Base-by-base conservation (phyloP, 1,140 invertebrate genomes). In the Cydia fagiglandana region DNA sequence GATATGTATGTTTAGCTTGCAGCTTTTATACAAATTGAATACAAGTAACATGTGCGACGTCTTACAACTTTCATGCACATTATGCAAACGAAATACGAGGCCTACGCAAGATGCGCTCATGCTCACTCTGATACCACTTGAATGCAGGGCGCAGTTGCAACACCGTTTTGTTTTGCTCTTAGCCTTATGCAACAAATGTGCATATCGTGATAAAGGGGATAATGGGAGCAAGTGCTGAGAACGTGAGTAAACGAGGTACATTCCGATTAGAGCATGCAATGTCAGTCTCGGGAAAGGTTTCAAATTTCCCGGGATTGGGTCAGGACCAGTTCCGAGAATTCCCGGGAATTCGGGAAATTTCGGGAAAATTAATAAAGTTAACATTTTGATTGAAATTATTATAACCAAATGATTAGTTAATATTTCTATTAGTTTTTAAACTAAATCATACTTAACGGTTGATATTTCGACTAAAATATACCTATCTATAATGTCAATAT, bases 111-210 rank as follows among this genome's bases (percentile, higher is more conserved):
- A 70, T 38, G 66, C 66, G 66, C 66, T 70, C 34, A 66, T 64
- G 64, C 15, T 68, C 28, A 38, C 30, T 38, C n/a, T 68, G 64
- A 68, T 70, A 70, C 30, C 34, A 30, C 34, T 17, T 70, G 66
- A 70, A 70, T 70, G 66, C 66, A 70, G 64, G 64, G 66, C 66
- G 38, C 30, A 45, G 34, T 70, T 70, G 66, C 66, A 38, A 38
- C 66, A 70, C 66, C n/a, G 64, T 66, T 61, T 61, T 66, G 64
- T 66, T 66, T 66, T 64, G 64, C 28, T 64, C 56, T 30, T 64
- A 17, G 66, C 24, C 66, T 70, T 70, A 70, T 70, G 66, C 66
- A 70, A 70, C 34, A 38, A 70, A 70, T 70, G n/a, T 70, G 66
- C 15, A 38, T 70, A 70, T 70, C 66, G 66, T 70, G 66, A 70